phyloP scores from a whole-genome alignment of 2,797 vertebrate species.

The Girardinus metallicus region DNA sequence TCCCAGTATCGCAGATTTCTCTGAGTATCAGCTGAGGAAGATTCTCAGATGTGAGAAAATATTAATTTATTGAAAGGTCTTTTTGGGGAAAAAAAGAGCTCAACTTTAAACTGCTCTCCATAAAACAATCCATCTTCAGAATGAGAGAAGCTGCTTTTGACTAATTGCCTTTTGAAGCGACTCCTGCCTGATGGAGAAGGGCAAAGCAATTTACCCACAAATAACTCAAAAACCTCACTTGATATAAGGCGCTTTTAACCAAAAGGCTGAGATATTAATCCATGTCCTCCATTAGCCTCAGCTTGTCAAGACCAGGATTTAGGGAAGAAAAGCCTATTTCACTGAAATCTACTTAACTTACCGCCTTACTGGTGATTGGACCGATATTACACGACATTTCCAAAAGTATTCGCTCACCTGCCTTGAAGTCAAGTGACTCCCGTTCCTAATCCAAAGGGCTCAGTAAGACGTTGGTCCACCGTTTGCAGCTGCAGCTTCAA shows the following conservation, averaged over 20 bases:
- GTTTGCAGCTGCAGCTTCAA: too few relatives aligned
- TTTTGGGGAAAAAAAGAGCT: constrained; percentile 22
- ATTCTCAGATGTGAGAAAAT: constrained; percentile 24
- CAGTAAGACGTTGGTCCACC: too few relatives aligned
- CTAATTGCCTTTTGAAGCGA: constrained; percentile 53
- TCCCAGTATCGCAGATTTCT: background rate
- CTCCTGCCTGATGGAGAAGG: constrained; percentile 41
- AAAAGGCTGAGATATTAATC: constrained; percentile 56
- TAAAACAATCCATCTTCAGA: constrained; percentile 34
- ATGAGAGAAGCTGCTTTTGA: constrained; percentile 31
- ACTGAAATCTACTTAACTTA: constrained; percentile 47
- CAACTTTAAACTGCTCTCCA: constrained; percentile 14
- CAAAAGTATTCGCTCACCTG: too few relatives aligned
- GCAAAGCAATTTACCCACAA: constrained; percentile 58
- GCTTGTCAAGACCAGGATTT: constrained; percentile 47
- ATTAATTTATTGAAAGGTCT: constrained; percentile 30
- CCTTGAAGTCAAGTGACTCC: too few relatives aligned
- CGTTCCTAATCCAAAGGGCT: too few relatives aligned
- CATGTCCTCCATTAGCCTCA: constrained; percentile 52
- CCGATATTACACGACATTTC: constrained; percentile 1
- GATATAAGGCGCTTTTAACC: constrained; percentile 43
- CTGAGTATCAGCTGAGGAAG: constrained; percentile 7
- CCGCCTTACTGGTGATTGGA: constrained; percentile 50
- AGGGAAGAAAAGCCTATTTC: constrained; percentile 45
- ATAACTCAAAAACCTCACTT: constrained; percentile 43